phyloP scores from a whole-genome alignment of 1,140 invertebrate genomes.

The Caenorhabditis remanei region DNA sequence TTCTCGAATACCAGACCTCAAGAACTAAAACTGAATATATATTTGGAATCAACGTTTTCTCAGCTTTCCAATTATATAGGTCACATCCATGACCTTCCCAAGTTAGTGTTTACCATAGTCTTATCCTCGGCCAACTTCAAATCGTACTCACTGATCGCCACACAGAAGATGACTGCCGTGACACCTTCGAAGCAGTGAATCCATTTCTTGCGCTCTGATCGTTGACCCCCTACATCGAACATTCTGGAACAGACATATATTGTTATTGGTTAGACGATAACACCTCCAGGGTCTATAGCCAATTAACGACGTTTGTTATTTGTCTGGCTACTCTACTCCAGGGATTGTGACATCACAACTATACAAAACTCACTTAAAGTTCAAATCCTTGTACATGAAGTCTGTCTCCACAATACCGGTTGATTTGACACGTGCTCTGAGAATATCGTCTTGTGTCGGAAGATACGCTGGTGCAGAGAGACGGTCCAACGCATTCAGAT shows the following conservation, averaged over 20 bases:
- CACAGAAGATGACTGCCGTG: conserved; percentile 61
- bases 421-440: conserved; percentile 93
- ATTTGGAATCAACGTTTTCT: too few species aligned
- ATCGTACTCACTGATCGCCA: conserved; percentile 8
- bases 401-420: conserved; percentile 93
- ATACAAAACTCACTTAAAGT: conserved; percentile 84
- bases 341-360: too few species aligned
- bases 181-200: conserved; percentile 98
- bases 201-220: conserved; percentile 97
- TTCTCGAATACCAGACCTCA: too few species aligned
- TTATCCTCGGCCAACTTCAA: conserved; percentile 17
- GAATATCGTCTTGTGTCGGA: conserved; percentile 95
- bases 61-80: too few species aligned
- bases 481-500: conserved; percentile 84
- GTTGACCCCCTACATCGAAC: conserved; percentile 96
- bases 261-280: not conserved
- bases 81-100: not conserved
- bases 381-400: conserved; percentile 89
- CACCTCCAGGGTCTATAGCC: not conserved
- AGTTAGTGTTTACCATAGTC: conserved; percentile 17
- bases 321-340: too few species aligned
- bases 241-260: conserved; percentile 82
- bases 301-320: too few species aligned
- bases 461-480: conserved; percentile 89
- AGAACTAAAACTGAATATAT: too few species aligned